Base-by-base conservation (phyloP, 2,797 vertebrate species). In the Aythya fuligula region DNA sequence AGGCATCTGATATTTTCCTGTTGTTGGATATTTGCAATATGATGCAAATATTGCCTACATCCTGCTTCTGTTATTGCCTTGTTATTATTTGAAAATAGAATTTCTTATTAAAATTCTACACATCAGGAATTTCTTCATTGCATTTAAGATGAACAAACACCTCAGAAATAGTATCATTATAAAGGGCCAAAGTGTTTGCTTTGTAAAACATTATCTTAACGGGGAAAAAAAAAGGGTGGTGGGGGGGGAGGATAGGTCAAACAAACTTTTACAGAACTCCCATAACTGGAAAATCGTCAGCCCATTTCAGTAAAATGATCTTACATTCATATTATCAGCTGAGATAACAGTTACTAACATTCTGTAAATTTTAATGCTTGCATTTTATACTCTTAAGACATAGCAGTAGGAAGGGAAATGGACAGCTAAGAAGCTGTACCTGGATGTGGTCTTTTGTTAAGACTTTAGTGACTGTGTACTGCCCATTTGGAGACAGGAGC, bases 91-190 rank as follows among this genome's bases (percentile, higher is more conserved):
- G 57, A 89, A 96, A 90, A 77, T 39, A 80, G 45, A 85, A 69
- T 39, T 86, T 58, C 39, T 80, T 85, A 72, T 76, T 81, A 81
- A 87, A 93, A 84, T 85, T 89, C 93, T 89, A 64, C 87, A 77
- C 71, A 85, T 27, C 39, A 76, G 60, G 60, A 94, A 71, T 90
- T 79, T 94, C 87, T 88, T 93, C 92, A 87, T 79, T 91, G 64
- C 57, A n/a, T 87, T 79, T 87, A 65, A 91, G 67, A 90, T 72
- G 87, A 96, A 65, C 73, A 94, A 86, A 88, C 53, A 86, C 49
- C 77, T 90, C 71, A 77, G 85, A 91, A 94, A 92, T 12, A 64
- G 71, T 25, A 87, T 61, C 64, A 43, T 56, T 72, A 47, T 21
- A 38, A 95, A 93, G 94, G 93, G 77, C 94, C 87, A 86, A 28